phyloP scores from a whole-genome alignment of 64 coral and sea anemone species.

The Montipora sp. region DNA sequence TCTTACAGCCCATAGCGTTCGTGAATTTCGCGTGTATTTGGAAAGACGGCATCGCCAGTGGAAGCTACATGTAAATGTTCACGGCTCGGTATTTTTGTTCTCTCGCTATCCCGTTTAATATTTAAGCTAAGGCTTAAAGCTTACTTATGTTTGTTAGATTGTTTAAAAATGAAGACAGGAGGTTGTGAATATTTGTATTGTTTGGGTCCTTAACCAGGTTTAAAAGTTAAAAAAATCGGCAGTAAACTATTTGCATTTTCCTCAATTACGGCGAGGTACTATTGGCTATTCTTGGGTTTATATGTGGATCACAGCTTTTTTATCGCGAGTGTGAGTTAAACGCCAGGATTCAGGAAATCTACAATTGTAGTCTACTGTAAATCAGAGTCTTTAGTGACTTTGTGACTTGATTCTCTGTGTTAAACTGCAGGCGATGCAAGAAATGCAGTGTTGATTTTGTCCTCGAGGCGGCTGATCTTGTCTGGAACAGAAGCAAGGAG shows the following conservation, averaged over 20 bases:
- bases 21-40: neutral
- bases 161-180: neutral
- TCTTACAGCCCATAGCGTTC: neutral
- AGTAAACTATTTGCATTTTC: neutral
- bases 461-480: neutral
- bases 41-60: too few relatives aligned
- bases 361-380: too few relatives aligned
- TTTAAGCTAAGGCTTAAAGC: neutral
- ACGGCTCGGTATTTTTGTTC: neutral
- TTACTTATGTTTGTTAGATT: conserved; percentile 3
- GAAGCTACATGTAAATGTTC: too few relatives aligned
- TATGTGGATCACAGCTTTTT: too few relatives aligned
- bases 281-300: neutral
- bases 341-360: too few relatives aligned
- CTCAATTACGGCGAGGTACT: too few relatives aligned
- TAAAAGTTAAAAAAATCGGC: neutral
- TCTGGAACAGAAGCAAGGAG: neutral
- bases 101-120: neutral
- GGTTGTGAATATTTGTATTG: neutral
- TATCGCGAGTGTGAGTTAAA: neutral
- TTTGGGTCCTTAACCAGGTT: conserved; percentile 2
- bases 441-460: conserved; percentile 39
- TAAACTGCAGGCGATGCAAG: neutral
- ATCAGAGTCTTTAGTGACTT: neutral
- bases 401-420: neutral